Conservation (phyloP, 2,888 invertebrate species). For the Sipha maydis region DNA sequence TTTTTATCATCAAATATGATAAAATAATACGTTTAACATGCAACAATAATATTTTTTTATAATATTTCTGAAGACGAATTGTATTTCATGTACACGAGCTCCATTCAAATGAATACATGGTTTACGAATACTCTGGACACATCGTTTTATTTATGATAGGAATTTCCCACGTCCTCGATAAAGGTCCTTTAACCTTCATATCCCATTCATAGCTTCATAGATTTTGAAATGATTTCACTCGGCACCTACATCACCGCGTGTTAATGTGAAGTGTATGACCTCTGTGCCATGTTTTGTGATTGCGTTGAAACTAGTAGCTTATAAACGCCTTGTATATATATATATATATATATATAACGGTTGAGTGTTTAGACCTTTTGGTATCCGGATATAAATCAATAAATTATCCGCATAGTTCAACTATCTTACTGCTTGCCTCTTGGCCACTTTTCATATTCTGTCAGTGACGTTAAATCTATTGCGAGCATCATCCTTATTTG, state of each 20-base stretch:
- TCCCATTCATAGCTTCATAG: background rate
- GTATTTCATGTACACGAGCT: too few relatives aligned
- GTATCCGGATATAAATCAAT: background rate
- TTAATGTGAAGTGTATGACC: background rate
- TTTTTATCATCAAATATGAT: too few relatives aligned
- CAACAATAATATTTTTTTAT: too few relatives aligned
- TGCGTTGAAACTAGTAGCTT: background rate
- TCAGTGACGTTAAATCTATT: background rate
- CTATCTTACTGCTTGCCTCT: background rate
- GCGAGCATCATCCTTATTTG: background rate
- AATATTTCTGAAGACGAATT: too few relatives aligned
- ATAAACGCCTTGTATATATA: background rate
- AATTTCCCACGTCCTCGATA: too few relatives aligned
- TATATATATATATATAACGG: background rate
- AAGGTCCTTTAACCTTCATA: too few relatives aligned
- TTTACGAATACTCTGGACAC: too few relatives aligned
- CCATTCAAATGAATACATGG: too few relatives aligned
- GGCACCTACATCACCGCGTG: too few relatives aligned
- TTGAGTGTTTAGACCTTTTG: background rate
- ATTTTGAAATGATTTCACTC: background rate
- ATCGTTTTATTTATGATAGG: too few relatives aligned
- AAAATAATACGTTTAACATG: too few relatives aligned
- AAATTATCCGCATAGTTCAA: background rate
- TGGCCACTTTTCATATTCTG: background rate
- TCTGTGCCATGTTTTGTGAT: background rate